Conservation (phyloP, 92 coral and sea anemone species). For the Phymanthus crucifer region DNA sequence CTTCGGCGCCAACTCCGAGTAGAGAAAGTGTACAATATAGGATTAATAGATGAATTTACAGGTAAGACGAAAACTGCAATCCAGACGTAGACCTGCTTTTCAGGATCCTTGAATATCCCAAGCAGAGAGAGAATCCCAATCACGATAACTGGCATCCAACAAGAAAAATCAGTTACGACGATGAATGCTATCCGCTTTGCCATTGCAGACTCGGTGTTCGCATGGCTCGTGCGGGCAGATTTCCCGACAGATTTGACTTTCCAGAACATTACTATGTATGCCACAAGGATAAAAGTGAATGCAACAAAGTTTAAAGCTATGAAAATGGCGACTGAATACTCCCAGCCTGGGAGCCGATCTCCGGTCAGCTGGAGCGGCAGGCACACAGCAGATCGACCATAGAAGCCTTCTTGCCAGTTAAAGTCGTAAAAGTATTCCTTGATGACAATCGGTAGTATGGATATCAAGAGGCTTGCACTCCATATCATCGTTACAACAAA, state of each 20-base stretch:
- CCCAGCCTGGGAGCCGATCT: conserved; percentile 70
- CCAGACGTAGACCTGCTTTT: conserved; percentile 63
- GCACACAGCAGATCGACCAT: conserved; percentile 69
- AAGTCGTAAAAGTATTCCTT: conserved; percentile 22
- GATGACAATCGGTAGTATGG: conserved; percentile 29
- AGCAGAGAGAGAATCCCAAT: conserved; percentile 55
- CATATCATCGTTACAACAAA: conserved; percentile 10
- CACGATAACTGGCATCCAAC: conserved; percentile 75
- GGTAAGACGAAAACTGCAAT: conserved; percentile 79
- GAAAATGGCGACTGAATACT: conserved; percentile 64
- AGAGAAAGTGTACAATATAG: conserved; percentile 72
- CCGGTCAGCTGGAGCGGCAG: conserved; percentile 63
- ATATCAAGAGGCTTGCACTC: not conserved
- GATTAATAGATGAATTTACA: conserved; percentile 74
- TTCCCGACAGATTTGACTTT: conserved; percentile 37
- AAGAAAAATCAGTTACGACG: conserved; percentile 11
- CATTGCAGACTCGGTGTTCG: conserved; percentile 53
- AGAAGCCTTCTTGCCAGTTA: conserved; percentile 46
- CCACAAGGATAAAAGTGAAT: conserved; percentile 54
- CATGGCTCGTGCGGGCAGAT: conserved; percentile 54
- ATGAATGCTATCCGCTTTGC: conserved; percentile 52
- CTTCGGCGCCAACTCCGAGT: conserved; percentile 19
- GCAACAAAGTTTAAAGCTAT: conserved; percentile 61
- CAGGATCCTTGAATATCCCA: conserved; percentile 55
- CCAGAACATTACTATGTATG: conserved; percentile 52